These are phyloP conservation scores for Syritta pipiens DNA, from an alignment of 2,888 invertebrate species.

Conservation along the genomic window DNA sequence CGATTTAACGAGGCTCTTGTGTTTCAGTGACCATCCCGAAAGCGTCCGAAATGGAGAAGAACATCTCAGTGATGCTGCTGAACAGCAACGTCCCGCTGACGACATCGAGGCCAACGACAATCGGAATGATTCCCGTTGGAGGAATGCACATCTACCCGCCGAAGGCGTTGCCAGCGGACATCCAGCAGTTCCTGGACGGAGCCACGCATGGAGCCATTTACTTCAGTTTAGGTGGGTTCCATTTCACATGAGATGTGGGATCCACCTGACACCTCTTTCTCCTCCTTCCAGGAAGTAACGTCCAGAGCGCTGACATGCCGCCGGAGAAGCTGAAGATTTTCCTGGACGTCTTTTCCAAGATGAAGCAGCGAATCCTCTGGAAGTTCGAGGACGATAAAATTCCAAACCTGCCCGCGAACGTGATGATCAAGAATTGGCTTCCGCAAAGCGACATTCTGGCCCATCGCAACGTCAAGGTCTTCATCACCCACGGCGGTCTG, in stretches of 20 bases:
- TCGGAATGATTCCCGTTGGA: slow-evolving; percentile 80
- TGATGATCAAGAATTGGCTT: slow-evolving; percentile 80
- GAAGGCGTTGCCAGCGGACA: slow-evolving; percentile 75
- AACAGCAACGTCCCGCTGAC: slow-evolving; percentile 80
- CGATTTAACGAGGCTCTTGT: too few species aligned
- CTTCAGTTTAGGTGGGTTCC: slow-evolving; percentile 79
- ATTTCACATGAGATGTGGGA: neutral
- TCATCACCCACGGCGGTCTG: slow-evolving; percentile 79
- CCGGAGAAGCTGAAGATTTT: slow-evolving; percentile 76
- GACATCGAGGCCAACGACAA: slow-evolving; percentile 78
- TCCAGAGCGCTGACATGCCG: slow-evolving; percentile 79
- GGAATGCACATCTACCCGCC: slow-evolving; percentile 81
- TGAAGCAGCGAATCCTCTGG: slow-evolving; percentile 80
- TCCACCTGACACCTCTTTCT: neutral
- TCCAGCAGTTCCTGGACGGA: slow-evolving; percentile 78
- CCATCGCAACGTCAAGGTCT: slow-evolving; percentile 79
- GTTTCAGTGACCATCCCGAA: slow-evolving; percentile 76
- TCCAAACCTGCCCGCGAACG: slow-evolving; percentile 77
- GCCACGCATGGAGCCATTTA: slow-evolving; percentile 80
- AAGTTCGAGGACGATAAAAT: slow-evolving; percentile 80
- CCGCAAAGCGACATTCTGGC: slow-evolving; percentile 81
- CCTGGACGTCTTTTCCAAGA: slow-evolving; percentile 77
- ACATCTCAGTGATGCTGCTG: slow-evolving; percentile 79
- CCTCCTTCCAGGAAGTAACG: slow-evolving; percentile 77
- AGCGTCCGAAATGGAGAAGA: slow-evolving; percentile 78